Conservation (phyloP, 2,888 invertebrate species). For the Epinotia nisella region DNA sequence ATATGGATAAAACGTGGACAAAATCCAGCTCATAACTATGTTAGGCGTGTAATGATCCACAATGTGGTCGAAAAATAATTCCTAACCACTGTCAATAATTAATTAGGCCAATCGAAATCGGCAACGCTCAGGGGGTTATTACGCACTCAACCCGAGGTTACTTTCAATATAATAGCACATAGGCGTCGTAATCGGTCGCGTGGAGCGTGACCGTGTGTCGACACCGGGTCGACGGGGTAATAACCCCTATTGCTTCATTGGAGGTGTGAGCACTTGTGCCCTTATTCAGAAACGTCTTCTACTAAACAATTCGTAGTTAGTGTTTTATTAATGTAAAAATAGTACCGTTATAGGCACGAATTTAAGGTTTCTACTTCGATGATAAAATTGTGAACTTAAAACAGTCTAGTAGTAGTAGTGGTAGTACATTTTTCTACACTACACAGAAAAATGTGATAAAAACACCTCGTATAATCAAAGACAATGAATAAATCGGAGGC, state of each 20-base stretch:
- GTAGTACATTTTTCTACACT: too few species aligned
- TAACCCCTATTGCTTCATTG: constrained; percentile 42
- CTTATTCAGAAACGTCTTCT: background rate
- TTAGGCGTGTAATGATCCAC: too few species aligned
- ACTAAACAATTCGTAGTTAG: background rate
- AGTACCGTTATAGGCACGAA: too few species aligned
- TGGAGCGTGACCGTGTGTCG: constrained; percentile 65
- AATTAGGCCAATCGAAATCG: constrained; percentile 29
- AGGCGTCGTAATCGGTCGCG: constrained; percentile 47
- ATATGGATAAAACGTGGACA: too few species aligned
- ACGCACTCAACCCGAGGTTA: constrained; percentile 58
- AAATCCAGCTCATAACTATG: too few species aligned
- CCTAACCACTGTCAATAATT: background rate
- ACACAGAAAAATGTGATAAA: background rate
- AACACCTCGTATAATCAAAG: background rate
- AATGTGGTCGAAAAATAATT: too few species aligned
- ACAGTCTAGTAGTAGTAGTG: too few species aligned
- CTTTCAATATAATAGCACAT: constrained; percentile 68
- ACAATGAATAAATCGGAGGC: constrained; percentile 19
- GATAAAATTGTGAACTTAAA: background rate
- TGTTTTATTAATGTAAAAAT: too few species aligned
- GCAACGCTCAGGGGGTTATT: constrained; percentile 44
- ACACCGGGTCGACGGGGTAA: constrained; percentile 53
- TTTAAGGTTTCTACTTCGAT: too few species aligned
- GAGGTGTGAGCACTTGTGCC: background rate